phyloP scores from a whole-genome alignment of 2,113 vertebrate genomes.

The Aix galericulata region DNA sequence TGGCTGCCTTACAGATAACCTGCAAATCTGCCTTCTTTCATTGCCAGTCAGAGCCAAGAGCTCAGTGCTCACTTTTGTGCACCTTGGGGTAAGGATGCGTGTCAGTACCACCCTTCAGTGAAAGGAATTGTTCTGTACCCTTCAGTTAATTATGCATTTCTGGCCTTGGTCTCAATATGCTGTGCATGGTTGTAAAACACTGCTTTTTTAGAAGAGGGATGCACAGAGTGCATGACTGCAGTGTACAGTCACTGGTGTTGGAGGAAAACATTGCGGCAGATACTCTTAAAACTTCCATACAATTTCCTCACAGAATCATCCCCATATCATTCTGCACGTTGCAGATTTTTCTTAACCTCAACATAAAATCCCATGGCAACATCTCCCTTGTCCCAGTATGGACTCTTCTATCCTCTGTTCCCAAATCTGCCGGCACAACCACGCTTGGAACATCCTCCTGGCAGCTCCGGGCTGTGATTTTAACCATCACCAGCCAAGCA shows the following conservation, averaged over 20 bases:
- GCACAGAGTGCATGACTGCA: neutral
- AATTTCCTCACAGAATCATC: neutral
- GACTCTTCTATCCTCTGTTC: neutral
- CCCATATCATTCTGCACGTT: neutral
- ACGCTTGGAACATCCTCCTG: neutral
- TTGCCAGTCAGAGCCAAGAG: neutral
- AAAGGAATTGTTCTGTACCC: neutral
- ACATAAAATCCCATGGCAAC: neutral
- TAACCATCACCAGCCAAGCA: neutral
- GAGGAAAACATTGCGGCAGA: neutral
- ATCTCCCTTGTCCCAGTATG: neutral
- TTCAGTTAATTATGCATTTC: neutral
- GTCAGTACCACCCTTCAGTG: neutral
- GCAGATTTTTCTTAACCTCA: neutral
- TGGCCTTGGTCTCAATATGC: neutral
- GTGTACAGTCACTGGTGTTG: neutral
- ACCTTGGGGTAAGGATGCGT: accelerated
- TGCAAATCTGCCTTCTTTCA: neutral
- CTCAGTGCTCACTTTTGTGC: neutral
- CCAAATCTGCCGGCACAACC: neutral
- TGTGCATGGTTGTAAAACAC: neutral
- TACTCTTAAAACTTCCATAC: neutral
- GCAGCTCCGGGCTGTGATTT: neutral
- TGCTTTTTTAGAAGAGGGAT: neutral
- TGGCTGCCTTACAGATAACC: neutral